These are phyloP conservation scores for Poecile montanus DNA, from an alignment of 2,797 vertebrate species.

Conservation along the genomic window DNA sequence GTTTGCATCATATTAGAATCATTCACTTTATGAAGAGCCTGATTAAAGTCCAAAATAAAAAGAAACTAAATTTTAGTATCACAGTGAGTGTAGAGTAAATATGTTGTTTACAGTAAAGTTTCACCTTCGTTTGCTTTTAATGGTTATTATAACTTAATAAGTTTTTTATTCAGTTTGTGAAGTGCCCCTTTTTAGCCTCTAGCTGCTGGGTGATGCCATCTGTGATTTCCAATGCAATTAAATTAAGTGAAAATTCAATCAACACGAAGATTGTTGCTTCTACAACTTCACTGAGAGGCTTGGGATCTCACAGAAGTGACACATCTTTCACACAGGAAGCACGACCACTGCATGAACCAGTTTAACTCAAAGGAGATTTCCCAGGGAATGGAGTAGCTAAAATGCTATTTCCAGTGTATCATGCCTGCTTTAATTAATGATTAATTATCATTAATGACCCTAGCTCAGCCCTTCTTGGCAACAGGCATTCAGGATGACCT, in stretches of 20 bases:
- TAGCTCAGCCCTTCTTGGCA: constrained; percentile 7
- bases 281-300: constrained; percentile 58
- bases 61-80: background rate
- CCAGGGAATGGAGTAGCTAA: background rate
- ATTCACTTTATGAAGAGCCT: background rate
- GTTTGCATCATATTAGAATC: background rate
- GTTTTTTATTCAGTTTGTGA: constrained; percentile 68
- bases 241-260: constrained; percentile 80
- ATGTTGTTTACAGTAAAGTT: constrained; percentile 49
- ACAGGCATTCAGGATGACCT: background rate
- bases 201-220: constrained; percentile 75
- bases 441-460: constrained; percentile 52
- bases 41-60: background rate
- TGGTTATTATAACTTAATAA: constrained; percentile 71
- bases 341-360: background rate
- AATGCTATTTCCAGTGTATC: background rate
- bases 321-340: background rate
- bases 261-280: constrained; percentile 70
- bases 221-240: constrained; percentile 79
- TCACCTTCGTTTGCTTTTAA: constrained; percentile 57
- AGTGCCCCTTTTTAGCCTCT: constrained; percentile 76
- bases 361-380: background rate
- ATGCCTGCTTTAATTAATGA: constrained; percentile 27
- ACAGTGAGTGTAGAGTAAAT: background rate
- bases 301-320: background rate